These are phyloP conservation scores for Chydorus sphaericus DNA, from an alignment of 2,888 invertebrate species.

Conservation along the genomic window DNA sequence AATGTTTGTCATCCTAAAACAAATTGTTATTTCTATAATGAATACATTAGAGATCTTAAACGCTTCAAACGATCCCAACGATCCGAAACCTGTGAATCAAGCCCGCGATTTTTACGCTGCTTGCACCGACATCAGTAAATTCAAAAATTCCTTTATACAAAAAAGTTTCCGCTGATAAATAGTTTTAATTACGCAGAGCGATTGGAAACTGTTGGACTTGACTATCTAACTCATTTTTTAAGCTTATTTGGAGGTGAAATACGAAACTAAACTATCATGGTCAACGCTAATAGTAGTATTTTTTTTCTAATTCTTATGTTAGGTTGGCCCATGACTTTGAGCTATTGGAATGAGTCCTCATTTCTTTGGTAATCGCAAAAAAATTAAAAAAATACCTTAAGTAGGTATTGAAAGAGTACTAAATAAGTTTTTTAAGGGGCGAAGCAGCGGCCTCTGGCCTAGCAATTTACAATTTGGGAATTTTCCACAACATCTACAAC, in stretches of 20 bases:
- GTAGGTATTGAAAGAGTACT: too few relatives aligned
- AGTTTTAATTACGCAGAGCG: not conserved
- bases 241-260: slow-evolving; percentile 23
- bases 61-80: slow-evolving; percentile 18
- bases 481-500: slow-evolving; percentile 28
- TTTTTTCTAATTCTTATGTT: too few relatives aligned
- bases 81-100: slow-evolving; percentile 46
- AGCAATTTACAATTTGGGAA: slow-evolving; percentile 25
- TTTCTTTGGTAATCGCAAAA: slow-evolving; percentile 1
- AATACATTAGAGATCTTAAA: not conserved
- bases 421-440: too few relatives aligned
- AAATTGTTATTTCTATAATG: too few relatives aligned
- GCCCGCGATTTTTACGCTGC: slow-evolving; percentile 50
- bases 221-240: slow-evolving; percentile 26
- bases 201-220: slow-evolving; percentile 21
- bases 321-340: slow-evolving; percentile 7
- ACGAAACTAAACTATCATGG: too few relatives aligned
- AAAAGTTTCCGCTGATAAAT: too few relatives aligned
- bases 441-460: not conserved
- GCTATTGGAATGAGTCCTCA: not conserved
- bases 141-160: too few relatives aligned
- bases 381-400: too few relatives aligned
- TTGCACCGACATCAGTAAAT: slow-evolving; percentile 49
- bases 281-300: too few relatives aligned
- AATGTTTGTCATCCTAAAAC: too few relatives aligned